These are phyloP conservation scores for Dendrocincla tyrannina DNA, from an alignment of 2,797 vertebrate species.

Conservation along the genomic window DNA sequence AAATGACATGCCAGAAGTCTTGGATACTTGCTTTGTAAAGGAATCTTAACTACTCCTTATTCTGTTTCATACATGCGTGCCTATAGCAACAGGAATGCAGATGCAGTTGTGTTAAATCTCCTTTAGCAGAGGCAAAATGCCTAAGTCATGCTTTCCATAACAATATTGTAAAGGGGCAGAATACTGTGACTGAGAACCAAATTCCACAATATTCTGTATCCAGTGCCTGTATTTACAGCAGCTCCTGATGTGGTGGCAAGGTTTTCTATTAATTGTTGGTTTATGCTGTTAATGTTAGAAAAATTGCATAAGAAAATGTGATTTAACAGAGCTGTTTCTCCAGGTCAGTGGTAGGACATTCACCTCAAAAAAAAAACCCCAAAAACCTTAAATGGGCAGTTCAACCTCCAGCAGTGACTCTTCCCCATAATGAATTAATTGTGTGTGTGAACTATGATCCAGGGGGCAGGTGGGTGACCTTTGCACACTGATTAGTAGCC, in stretches of 20 bases:
- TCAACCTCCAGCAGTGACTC: conserved; percentile 78
- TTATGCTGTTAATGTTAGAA: neutral
- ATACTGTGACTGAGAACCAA: neutral
- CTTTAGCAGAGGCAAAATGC: neutral
- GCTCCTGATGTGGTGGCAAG: neutral
- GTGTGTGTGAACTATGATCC: conserved; percentile 85
- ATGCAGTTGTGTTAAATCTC: conserved; percentile 34
- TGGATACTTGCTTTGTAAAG: neutral
- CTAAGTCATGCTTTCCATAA: neutral
- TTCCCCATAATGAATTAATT: conserved; percentile 85
- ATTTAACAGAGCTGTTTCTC: conserved; percentile 73
- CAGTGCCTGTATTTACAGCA: neutral
- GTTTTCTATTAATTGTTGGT: neutral
- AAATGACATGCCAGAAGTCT: neutral
- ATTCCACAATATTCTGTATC: neutral
- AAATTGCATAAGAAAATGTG: conserved; percentile 69
- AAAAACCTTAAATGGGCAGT: conserved; percentile 65
- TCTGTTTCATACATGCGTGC: conserved; percentile 15
- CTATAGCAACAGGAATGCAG: conserved; percentile 7
- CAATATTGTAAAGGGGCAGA: neutral
- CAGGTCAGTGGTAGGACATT: conserved; percentile 83
- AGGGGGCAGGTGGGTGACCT: conserved; percentile 83
- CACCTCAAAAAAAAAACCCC: conserved; percentile 45
- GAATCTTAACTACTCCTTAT: neutral
- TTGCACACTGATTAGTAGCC: conserved; percentile 82